Conservation (phyloP, 2,113 vertebrate species). For the Riparia riparia region DNA sequence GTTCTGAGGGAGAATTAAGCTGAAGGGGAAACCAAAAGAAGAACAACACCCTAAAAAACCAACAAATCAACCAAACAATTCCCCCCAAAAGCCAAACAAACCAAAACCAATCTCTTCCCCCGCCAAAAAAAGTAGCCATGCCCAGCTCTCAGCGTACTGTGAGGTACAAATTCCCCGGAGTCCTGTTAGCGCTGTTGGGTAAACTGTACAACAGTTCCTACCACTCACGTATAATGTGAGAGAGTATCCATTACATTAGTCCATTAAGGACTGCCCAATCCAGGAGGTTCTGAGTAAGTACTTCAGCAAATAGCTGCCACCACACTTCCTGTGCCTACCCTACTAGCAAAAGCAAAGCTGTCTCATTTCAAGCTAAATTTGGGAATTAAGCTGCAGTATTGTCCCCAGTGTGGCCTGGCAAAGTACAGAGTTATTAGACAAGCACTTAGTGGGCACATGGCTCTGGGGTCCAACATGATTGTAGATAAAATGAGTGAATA, state of each 20-base stretch:
- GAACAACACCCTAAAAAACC: neutral
- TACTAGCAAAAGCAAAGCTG: neutral
- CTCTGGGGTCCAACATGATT: rapidly evolving
- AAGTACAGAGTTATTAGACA: neutral
- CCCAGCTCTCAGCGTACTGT: neutral
- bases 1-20: neutral
- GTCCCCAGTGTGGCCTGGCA: rapidly evolving
- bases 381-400: neutral
- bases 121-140: neutral
- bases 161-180: neutral
- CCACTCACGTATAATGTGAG: neutral
- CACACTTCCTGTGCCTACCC: rapidly evolving
- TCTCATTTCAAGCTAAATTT: neutral
- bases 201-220: neutral
- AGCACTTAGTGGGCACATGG: neutral
- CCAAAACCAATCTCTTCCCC: neutral
- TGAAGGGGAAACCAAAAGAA: neutral
- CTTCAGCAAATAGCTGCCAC: neutral
- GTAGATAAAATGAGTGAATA: neutral
- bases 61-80: neutral
- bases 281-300: neutral
- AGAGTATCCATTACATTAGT: neutral
- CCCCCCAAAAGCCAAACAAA: neutral
- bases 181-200: neutral
- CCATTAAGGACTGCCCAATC: neutral